These are phyloP conservation scores for Pteropus alecto DNA, from an alignment of 2,113 vertebrate species.

Conservation along the genomic window DNA sequence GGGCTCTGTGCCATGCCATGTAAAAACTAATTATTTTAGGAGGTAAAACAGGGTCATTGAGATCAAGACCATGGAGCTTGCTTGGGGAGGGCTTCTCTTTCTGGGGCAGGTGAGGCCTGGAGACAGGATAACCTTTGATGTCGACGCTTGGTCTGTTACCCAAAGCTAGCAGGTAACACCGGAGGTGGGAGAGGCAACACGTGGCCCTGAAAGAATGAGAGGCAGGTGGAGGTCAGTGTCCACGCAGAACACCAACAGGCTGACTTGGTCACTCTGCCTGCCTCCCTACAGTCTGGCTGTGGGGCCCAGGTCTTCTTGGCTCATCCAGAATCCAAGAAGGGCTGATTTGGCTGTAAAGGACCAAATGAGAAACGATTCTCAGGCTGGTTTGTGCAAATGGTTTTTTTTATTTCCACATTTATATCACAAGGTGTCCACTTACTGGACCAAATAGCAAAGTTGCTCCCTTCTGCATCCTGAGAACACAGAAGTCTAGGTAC, in stretches of 20 bases:
- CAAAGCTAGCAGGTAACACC: background rate
- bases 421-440: conserved; percentile 94
- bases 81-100: background rate
- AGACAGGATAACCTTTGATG: background rate
- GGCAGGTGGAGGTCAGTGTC: background rate
- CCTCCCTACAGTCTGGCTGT: no score
- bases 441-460: conserved; percentile 96
- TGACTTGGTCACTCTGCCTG: background rate
- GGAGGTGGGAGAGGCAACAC: background rate
- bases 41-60: background rate
- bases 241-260: background rate
- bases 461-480: conserved; percentile 89
- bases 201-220: background rate
- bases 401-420: conserved; percentile 95
- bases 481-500: conserved; percentile 91
- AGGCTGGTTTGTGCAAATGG: conserved; percentile 84
- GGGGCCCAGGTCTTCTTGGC: background rate
- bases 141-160: background rate
- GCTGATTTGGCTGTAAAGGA: background rate
- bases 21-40: background rate
- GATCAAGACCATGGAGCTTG: background rate
- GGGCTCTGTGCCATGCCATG: background rate
- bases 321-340: background rate
- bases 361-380: conserved; percentile 69
- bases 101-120: background rate